Evolutionary conservation across 1,140 invertebrate species (phyloP), one percentile per base, ranked within the genome.

Genomic region (Heliconius congener): DNA sequence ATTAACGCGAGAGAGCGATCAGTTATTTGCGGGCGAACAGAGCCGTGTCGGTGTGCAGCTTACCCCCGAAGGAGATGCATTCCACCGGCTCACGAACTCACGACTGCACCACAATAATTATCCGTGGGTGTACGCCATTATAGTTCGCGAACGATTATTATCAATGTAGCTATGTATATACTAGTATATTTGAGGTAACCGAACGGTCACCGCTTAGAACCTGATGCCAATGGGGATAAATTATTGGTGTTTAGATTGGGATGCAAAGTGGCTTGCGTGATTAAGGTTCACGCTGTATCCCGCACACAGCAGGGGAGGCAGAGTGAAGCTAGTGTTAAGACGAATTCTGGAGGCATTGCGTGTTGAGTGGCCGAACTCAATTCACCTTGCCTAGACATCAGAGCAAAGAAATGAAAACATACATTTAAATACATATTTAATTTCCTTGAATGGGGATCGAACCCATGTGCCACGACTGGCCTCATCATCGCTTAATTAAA

Each of bases 51-150:
- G 91, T 92, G 90, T 91, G 89, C 91, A 85, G 89, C 87, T 84
- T 91, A 90, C 92, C 93, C 93, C 92, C 91, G 93, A 91, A 94
- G 93, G 93, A 93, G 93, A 94, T 94, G 93, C 93, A 94, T 94
- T 94, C 93, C 92, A 89, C 83, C 86, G 86, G 86, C 90, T 90
- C 93, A 93, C 93, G 93, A 94, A 90, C 92, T 94, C 93, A 94
- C 93, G 93, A 94, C 93, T 92, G 88, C 91, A 93, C 92, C 91
- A 92, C 92, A 92, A 94, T 94, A 94, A 94, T 94, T 94, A 94
- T 91, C 92, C 88, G 91, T 91, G 93, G 93, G 91, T 93, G 93
- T 93, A 93, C 93, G 91, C 92, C 89, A 93, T 93, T 94, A 94
- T 94, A 92, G 90, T 93, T 93, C 91, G 90, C 93, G 85, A 92